phyloP scores from a whole-genome alignment of 1,140 invertebrate species.

The Drosophila varians region DNA sequence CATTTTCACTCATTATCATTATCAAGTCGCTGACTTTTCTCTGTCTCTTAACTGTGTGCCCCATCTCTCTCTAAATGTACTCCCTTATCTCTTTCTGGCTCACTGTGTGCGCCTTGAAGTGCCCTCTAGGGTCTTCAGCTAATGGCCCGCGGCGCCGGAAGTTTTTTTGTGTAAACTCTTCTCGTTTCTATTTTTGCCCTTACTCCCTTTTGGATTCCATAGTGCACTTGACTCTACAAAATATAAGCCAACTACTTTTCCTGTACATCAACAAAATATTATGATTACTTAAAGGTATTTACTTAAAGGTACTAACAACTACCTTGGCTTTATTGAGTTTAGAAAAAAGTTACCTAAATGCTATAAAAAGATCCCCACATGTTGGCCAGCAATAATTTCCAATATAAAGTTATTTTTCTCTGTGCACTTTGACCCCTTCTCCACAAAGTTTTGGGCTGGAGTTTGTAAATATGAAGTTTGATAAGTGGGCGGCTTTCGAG shows the following conservation, averaged over 20 bases:
- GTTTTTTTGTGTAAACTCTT: slow-evolving; percentile 42
- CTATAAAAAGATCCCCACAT: not conserved
- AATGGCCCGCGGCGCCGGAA: slow-evolving; percentile 74
- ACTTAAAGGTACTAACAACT: too few relatives aligned
- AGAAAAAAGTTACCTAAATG: too few relatives aligned
- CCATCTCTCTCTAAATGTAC: not conserved
- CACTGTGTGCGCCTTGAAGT: slow-evolving; percentile 51
- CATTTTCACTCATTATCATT: slow-evolving; percentile 72
- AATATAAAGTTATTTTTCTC: slow-evolving; percentile 20
- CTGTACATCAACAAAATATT: not conserved
- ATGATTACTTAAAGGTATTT: too few relatives aligned
- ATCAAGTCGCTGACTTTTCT: slow-evolving; percentile 50
- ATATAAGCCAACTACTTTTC: slow-evolving; percentile 15
- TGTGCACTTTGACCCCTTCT: slow-evolving; percentile 1
- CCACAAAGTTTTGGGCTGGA: slow-evolving; percentile 21
- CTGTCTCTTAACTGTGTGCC: not conserved
- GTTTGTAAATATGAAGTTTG: slow-evolving; percentile 78
- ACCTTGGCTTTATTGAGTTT: too few relatives aligned
- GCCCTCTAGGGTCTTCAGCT: slow-evolving; percentile 68
- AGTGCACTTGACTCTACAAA: slow-evolving; percentile 33
- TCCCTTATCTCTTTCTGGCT: slow-evolving; percentile 3
- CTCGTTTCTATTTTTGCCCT: not conserved
- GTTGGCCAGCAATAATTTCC: not conserved
- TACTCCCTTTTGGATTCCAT: slow-evolving; percentile 9
- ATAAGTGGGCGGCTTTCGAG: slow-evolving; percentile 57